phyloP scores from a whole-genome alignment of 2,888 invertebrate species.

The Mesochorus sp. region DNA sequence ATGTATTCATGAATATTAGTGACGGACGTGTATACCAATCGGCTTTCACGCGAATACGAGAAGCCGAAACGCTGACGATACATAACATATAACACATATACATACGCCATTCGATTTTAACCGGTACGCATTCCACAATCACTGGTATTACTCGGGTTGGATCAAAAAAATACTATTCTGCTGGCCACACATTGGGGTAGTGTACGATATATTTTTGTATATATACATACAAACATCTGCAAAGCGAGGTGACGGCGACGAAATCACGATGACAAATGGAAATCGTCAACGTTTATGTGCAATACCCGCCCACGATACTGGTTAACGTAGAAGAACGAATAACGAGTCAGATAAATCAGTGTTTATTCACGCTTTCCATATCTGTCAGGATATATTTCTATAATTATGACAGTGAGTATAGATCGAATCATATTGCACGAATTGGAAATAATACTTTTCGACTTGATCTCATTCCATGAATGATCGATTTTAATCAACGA shows the following conservation, averaged over 20 bases:
- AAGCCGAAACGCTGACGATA: conserved; percentile 45
- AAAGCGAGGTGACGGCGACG: conserved; percentile 22
- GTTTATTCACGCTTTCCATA: conserved; percentile 60
- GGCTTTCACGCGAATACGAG: conserved; percentile 51
- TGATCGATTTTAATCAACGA: conserved; percentile 37
- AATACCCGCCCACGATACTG: conserved; percentile 21
- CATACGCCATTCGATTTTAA: conserved; percentile 5
- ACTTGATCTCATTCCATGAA: conserved; percentile 35
- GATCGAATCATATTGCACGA: conserved; percentile 14
- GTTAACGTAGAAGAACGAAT: conserved; percentile 31
- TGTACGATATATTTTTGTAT: not conserved
- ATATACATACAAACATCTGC: not conserved
- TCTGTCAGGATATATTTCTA: conserved; percentile 45
- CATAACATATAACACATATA: too few relatives aligned
- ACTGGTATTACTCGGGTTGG: conserved; percentile 53
- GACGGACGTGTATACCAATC: conserved; percentile 62
- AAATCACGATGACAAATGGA: conserved; percentile 65
- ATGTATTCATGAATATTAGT: conserved; percentile 5
- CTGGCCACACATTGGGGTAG: conserved; percentile 37
- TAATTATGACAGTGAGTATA: conserved; percentile 49
- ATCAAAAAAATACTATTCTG: conserved; percentile 36
- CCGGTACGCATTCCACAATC: conserved; percentile 59
- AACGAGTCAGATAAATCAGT: conserved; percentile 62
- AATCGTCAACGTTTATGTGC: conserved; percentile 63
- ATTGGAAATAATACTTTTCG: conserved; percentile 44